Percentiles rank a stretch among this genome's conserved stretches.
These are phyloP conservation scores for Chloropsis cyanopogon DNA, from an alignment of 2,113 vertebrate genomes.

Conservation along the genomic window DNA sequence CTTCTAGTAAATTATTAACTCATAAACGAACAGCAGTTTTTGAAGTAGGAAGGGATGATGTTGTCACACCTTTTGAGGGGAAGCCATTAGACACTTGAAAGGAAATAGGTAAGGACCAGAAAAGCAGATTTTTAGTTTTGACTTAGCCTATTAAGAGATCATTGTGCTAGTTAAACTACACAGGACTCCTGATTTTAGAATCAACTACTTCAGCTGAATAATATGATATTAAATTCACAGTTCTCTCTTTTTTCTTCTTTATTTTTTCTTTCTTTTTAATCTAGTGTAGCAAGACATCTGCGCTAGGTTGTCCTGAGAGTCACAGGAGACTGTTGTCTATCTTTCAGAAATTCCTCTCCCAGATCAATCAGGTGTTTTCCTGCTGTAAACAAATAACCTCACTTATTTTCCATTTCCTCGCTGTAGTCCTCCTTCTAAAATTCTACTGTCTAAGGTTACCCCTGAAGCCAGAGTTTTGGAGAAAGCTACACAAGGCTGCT, in stretches of 20 bases:
- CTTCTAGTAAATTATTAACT: conserved; percentile 20
- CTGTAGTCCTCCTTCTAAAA: not conserved
- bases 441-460: not conserved
- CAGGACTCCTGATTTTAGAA: not conserved
- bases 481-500: not conserved
- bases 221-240: not conserved
- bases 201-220: not conserved
- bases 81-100: conserved; percentile 29
- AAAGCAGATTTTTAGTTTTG: not conserved
- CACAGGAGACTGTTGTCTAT: not conserved
- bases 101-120: not conserved
- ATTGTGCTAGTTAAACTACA: not conserved
- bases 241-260: not conserved
- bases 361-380: not conserved
- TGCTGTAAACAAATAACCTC: not conserved
- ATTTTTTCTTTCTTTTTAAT: not conserved
- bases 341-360: not conserved
- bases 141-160: not conserved
- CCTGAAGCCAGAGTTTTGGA: not conserved
- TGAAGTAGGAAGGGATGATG: not conserved
- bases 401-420: not conserved
- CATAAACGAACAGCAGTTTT: not conserved
- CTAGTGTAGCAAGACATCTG: not conserved
- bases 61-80: not conserved
- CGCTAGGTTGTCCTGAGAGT: not conserved